Conservation (phyloP, 2,797 vertebrate genomes). For the Sparidentex hasta region DNA sequence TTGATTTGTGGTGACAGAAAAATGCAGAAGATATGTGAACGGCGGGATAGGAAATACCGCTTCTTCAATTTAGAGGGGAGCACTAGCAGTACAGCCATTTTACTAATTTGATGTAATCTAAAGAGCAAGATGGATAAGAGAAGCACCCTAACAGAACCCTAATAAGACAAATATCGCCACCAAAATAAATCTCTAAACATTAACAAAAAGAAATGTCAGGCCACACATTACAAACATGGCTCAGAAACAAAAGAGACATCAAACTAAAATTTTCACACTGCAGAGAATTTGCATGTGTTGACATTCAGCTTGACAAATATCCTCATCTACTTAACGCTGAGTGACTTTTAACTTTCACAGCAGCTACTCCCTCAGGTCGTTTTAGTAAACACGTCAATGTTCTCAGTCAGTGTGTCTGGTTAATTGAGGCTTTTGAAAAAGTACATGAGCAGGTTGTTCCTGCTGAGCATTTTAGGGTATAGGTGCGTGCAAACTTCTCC, state of each 20-base stretch:
- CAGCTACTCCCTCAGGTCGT: conserved; percentile 51
- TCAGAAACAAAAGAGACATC: background rate
- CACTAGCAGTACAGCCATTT: background rate
- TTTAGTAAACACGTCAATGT: conserved; percentile 53
- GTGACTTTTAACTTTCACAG: conserved; percentile 23
- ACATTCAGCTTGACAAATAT: conserved; percentile 44
- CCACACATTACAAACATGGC: background rate
- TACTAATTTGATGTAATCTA: background rate
- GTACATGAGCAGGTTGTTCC: conserved; percentile 66
- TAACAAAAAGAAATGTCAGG: background rate
- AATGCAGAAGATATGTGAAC: conserved; percentile 22
- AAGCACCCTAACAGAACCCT: background rate
- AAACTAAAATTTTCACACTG: conserved; percentile 1
- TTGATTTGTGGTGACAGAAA: conserved; percentile 40
- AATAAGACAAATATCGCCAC: background rate
- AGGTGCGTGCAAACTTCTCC: conserved; percentile 11
- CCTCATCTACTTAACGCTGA: conserved; percentile 48
- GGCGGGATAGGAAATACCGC: background rate
- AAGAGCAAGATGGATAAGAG: background rate
- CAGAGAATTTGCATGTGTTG: conserved; percentile 19
- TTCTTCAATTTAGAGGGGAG: conserved; percentile 20
- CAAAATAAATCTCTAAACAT: background rate
- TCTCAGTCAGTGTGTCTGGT: conserved; percentile 33
- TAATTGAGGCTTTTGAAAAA: conserved; percentile 63
- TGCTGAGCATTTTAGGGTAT: conserved; percentile 40